Base-by-base conservation (phyloP, 2,113 vertebrate genomes). In the Lanius ludovicianus region DNA sequence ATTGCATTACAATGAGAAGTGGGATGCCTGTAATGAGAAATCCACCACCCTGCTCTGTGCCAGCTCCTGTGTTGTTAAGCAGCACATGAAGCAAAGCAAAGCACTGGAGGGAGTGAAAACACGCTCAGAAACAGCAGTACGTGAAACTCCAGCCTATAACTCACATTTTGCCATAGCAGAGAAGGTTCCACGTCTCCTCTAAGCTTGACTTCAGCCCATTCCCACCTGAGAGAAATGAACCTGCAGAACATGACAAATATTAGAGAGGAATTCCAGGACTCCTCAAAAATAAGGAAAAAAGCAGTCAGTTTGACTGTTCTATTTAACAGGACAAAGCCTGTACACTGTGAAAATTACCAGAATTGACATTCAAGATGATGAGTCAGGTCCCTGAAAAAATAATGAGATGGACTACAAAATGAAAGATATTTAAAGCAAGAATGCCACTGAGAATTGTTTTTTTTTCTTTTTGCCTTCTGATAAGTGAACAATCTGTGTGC, bases 1-100 rank as follows among this genome's bases (percentile, higher is more conserved):
- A 88, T 63, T 88, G 87, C 90, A 91, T 95, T 91, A 67, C 87
- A 88, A 77, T 84, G 83, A 95, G 83, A 94, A 89, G 88, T 62
- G 79, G 65, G 88, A 90, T 95, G 80, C 30, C 57, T 68, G 46
- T 82, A 89, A 93, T 71, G 68, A 92, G 60, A 94, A 89, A 88
- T 93, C 76, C 86, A 94, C 41, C 79, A 67, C 57, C 22, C 50
- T 0, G 7, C 41, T 87, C 78, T 1, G 1, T 69, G 90, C 93
- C 89, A 91, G 78, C 69, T 93, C 73, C 79, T 11, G 15, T 88
- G 76, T 62, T 89, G 56, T 93, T 90, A 84, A 86, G 89, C 94
- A 89, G 82, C 15, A 81, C 86, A 73, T 65, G 92, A 83, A 92
- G 73, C 80, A 94, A 94, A 92, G 78, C 47, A 84, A 93, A 89